phyloP scores from a whole-genome alignment of 2,113 vertebrate genomes.

The Desmodus rotundus region DNA sequence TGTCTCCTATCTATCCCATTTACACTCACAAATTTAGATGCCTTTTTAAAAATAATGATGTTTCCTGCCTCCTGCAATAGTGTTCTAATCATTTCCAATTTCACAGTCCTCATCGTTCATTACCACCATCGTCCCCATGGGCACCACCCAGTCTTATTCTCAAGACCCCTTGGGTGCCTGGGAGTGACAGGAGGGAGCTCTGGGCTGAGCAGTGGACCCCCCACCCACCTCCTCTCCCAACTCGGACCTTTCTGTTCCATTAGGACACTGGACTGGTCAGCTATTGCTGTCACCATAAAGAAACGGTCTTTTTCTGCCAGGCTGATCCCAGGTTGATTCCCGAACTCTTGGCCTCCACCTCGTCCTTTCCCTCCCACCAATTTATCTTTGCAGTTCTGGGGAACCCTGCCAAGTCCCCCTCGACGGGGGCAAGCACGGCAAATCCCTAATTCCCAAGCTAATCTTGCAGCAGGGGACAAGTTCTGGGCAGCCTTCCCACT shows the following conservation, averaged over 20 bases:
- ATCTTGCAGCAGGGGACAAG: constrained; percentile 41
- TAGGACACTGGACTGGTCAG: background rate
- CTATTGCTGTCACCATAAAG: background rate
- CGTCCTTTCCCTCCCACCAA: background rate
- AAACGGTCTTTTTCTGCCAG: background rate
- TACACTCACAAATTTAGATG: background rate
- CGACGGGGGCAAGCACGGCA: constrained; percentile 6
- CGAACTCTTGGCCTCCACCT: background rate
- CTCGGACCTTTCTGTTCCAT: rapidly evolving
- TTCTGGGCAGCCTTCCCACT: constrained; percentile 17
- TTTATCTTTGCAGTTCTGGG: constrained; percentile 45
- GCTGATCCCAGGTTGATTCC: background rate
- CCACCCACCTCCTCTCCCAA: background rate
- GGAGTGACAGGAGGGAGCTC: background rate
- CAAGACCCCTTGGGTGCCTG: too few relatives aligned
- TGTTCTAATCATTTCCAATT: background rate
- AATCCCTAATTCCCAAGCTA: constrained; percentile 64
- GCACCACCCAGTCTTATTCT: background rate
- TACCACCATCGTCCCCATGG: rapidly evolving
- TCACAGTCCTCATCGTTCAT: background rate
- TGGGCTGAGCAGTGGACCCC: background rate
- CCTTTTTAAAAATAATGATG: background rate
- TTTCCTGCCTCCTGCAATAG: background rate
- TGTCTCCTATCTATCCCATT: background rate
- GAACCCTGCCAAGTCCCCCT: constrained; percentile 34